Evolutionary conservation across 2,797 vertebrate species (phyloP), one percentile per base, ranked within the genome.

Genomic region (Diplodus puntazzo): DNA sequence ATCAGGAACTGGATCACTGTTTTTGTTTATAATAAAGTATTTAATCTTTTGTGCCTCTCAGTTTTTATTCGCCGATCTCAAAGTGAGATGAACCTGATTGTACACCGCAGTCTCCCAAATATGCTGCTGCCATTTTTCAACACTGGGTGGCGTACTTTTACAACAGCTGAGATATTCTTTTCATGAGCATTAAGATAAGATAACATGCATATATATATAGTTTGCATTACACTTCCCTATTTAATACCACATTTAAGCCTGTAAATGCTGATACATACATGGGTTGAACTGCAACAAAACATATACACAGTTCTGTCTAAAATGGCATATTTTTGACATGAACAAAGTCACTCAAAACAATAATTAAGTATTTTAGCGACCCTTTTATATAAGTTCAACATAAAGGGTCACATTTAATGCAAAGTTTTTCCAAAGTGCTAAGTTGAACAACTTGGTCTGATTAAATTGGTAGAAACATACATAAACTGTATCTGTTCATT

Each of bases 11-110:
- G 75, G 20, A 86, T 83, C 34, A 69, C 48, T 79, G 61, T 81
- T 83, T 87, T 85, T 86, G 57, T 89, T 90, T 82, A 49, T 82
- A 89, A 89, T 92, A 88, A 92, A 90, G 54, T 83, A 79, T 85
- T 91, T 61, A 34, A 83, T 77, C 66, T 61, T 71, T 59, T 77
- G 9, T 59, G 49, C 68, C 43, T 60, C n/a, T 45, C 5, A 11
- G 34, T 73, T 16, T 48, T 25, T 70, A 12, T 49, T 1, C 8
- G 27, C 16, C 25, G 0, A 39, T 11, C 39, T 2, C 11, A 39
- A 39, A 11, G 39, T 39, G 9, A 39, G 39, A 39, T 39, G 39
- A 10, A 39, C 10, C 39, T 39, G 39, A 11, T 39, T 39, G 39
- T 10, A 39, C 10, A 11, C 39, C 1, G 39, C 2, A 2, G 39